Base-by-base conservation (phyloP, 2,113 vertebrate genomes). In the Philantomba maxwellii region DNA sequence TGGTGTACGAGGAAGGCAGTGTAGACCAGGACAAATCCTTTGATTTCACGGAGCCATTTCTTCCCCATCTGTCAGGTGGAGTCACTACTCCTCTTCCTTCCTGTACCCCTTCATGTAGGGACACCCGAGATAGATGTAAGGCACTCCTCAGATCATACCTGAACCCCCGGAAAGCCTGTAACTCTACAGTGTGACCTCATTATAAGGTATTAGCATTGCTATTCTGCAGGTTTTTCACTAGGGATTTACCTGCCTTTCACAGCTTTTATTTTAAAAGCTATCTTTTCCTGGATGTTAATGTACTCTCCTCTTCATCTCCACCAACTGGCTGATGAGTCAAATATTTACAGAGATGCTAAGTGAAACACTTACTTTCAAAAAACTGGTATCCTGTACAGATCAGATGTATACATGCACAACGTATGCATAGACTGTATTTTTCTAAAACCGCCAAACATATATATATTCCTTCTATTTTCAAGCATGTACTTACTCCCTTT, bases 181-280 rank as follows among this genome's bases (percentile, higher is more conserved):
- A 9, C 3, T 73, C 33, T 33, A 0, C 17, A 6, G 51, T 0
- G 3, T 73, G 17, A 0, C 49, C 2, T 33, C 3, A 2, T 21
- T 85, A 4, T 4, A 28, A 80, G 51, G 11, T 10, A 17, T 43
- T 17, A 43, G 19, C 14, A 1, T 47, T 5, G 6, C 21, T 21
- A 13, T 43, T 23, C 13, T 39, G 7, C 36, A 57, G 11, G 6
- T 23, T 51, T 86, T 88, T 39, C 26, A 53, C 47, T 64, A 85
- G 39, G 45, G 53, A 58, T 14, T 49, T 30, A 21, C 43, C 25
- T 28, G 13, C 19, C 14, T 88, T 89, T 94, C 7, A 43, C 49
- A 77, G 12, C 36, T 13, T 13, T 10, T 58, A 43, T 58, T 94
- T 89, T 36, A 78, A 94, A 90, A 84, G 30, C 23, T 28, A 17